Evolutionary conservation across 2,888 invertebrate genomes (phyloP), one percentile per base, ranked within the genome.

Genomic region (Dolichomitus sp.): DNA sequence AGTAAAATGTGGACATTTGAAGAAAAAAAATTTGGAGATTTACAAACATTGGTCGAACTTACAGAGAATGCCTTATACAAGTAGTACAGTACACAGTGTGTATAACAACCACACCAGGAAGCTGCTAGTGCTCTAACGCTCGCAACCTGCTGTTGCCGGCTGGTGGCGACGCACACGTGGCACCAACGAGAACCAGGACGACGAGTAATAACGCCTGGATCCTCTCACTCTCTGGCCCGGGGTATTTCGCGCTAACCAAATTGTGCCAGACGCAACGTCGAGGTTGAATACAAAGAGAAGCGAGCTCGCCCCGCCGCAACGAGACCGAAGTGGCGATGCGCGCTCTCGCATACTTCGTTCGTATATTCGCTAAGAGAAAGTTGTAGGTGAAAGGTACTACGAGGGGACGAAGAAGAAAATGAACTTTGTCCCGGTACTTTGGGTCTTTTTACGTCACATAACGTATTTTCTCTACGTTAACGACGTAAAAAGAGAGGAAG

Each of bases 211-310:
- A 81, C 59, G 68, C 42, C 33, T 52, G 19, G 37, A 11, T 48
- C 40, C 11, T 48, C 42, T 37, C 65, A 19, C 54, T 61, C 45
- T 54, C 42, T 61, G 68, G 57, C 57, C 65, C 40, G 12, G 61
- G 69, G 45, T 77, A 70, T 81, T 80, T 70, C 23, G 68, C 75
- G 69, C 82, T 82, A 84, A 80, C 78, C 61, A 84, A 84, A 85
- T 80, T 84, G 80, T 80, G 52, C 59, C 70, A 59, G 63, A n/a
- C 70, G 70, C 61, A 81, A 66, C 59, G 63, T 40, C 42, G 42
- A 57, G 30, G 57, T 65, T 81, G 81, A 84, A 85, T 85, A 84
- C 80, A 81, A 84, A 85, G 76, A 84, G 80, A 40, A 61, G 33
- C 19, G 59, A 52, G 52, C 17, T 52, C 45, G 57, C 19, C n/a